Evolutionary conservation across 2,888 invertebrate species (phyloP), one percentile per base, ranked within the genome.

Genomic region (Cosmia trapezina): DNA sequence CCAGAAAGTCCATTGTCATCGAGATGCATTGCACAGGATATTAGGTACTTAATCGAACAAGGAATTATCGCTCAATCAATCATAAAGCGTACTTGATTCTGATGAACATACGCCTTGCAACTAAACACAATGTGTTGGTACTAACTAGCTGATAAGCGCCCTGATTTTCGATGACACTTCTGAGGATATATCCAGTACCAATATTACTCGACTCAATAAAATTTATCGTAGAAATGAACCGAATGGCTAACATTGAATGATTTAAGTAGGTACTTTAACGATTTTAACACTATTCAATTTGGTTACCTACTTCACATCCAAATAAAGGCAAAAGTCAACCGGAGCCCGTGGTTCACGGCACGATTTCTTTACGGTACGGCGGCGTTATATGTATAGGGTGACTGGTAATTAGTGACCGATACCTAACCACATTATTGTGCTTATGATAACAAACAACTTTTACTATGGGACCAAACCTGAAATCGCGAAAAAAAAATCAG

Each of bases 1-100:
- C 28, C 28, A 56, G 54, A 70, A 37, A 57, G 9, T 56, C 69
- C 49, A 68, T 72, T 62, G 67, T 67, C 73, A 77, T 51, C 41
- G 45, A 53, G 37, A 59, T 49, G 53, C 43, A 71, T 57, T 51
- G 11, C 11, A 54, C 28, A 60, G 60, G n/a, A 28, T 33, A 65
- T 65, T 75, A 67, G 28, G 22, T 51, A 68, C 43, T 62, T 71
- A 74, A 62, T 71, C 49, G 57, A 56, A 57, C 49, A 49, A 49
- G 49, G 37, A 73, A 65, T 76, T 76, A 66, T 57, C 41, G 43
- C 37, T 71, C 65, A 51, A 76, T 76, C 43, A 63, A 73, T 80
- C 68, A 68, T 53, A 53, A 14, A 63, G 11, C 49, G 17, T 56
- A n/a, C 57, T 70, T 22, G 51, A 78, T 67, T 70, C 37, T 4